Base-by-base conservation (phyloP, 2,113 vertebrate species). In the Dascyllus trimaculatus region DNA sequence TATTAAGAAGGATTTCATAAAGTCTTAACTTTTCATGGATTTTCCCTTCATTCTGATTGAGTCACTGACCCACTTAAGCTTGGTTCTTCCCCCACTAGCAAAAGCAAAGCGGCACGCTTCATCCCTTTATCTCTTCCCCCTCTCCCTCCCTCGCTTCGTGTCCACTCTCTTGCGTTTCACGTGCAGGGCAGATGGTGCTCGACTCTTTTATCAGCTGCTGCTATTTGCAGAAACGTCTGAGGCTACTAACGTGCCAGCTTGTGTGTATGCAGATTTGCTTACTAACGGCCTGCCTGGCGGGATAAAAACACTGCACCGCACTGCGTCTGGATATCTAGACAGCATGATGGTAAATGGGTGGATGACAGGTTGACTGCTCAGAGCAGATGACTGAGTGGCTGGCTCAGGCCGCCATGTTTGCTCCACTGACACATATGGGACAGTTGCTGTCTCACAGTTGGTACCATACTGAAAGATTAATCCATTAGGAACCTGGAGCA, bases 111-210 rank as follows among this genome's bases (percentile, higher is more conserved):
- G 15, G 58, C 82, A 79, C 25, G 25, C 79, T 87, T 91, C 73
- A 85, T 85, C 81, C 77, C 77, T 68, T 81, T 77, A 85, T 60
- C 76, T 25, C 65, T 1, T 0, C 66, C 77, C 80, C n/a, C 32
- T 57, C 26, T 46, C 13, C 54, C 60, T 24, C 56, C 35, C 54
- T 0, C 26, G 0, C 49, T 32, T 74, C 10, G 1, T n/a, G 77
- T 68, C 71, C 66, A 68, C 56, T 81, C 64, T 11, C 26, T 68
- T 69, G 35, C 10, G 15, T 71, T 70, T 52, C 90, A 89, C 62
- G 62, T 90, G 87, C 74, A n/a, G 58, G 66, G 58, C 82, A 91
- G 85, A 90, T 90, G 88, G 86, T 63, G 73, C 45, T 26, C 77
- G 15, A 11, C 65, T 73, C 74, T 58, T 60, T 68, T 72, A 84